phyloP scores from a whole-genome alignment of 2,888 invertebrate genomes.

The Phengaris alcon region DNA sequence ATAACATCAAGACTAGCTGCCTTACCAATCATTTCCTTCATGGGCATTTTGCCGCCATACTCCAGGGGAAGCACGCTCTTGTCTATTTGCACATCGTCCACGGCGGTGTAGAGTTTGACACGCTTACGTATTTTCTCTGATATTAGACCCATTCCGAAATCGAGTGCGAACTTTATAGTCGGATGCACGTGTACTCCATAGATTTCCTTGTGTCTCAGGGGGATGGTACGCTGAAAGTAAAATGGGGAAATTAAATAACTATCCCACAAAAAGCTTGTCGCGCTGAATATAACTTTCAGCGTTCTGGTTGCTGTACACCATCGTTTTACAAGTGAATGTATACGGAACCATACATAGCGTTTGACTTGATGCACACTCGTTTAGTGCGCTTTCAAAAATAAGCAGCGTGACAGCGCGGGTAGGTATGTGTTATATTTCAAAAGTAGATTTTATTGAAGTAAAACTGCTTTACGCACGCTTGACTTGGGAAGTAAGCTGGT shows the following conservation, averaged over 20 bases:
- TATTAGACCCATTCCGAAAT: conserved; percentile 87
- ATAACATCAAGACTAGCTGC: conserved; percentile 23
- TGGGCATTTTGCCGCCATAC: conserved; percentile 90
- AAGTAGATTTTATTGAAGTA: not conserved
- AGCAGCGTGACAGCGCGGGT: not conserved
- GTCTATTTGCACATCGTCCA: conserved; percentile 82
- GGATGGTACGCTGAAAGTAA: conserved; percentile 82
- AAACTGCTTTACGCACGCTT: too few species aligned
- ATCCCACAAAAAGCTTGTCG: not conserved
- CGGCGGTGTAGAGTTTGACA: conserved; percentile 81
- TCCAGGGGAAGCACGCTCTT: conserved; percentile 85
- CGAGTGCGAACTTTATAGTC: conserved; percentile 86
- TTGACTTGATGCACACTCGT: not conserved
- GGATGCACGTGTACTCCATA: conserved; percentile 87
- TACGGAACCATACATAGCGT: not conserved
- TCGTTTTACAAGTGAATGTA: not conserved
- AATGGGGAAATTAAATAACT: not conserved
- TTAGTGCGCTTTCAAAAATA: not conserved
- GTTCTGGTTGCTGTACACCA: too few species aligned
- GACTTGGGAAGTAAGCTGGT: too few species aligned
- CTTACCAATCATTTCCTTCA: conserved; percentile 90
- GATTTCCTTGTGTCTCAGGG: conserved; percentile 89
- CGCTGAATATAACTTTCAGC: too few species aligned
- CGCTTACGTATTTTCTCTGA: conserved; percentile 88
- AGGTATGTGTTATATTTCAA: not conserved